Conservation (phyloP, 2,888 invertebrate genomes). For the Syritta pipiens region DNA sequence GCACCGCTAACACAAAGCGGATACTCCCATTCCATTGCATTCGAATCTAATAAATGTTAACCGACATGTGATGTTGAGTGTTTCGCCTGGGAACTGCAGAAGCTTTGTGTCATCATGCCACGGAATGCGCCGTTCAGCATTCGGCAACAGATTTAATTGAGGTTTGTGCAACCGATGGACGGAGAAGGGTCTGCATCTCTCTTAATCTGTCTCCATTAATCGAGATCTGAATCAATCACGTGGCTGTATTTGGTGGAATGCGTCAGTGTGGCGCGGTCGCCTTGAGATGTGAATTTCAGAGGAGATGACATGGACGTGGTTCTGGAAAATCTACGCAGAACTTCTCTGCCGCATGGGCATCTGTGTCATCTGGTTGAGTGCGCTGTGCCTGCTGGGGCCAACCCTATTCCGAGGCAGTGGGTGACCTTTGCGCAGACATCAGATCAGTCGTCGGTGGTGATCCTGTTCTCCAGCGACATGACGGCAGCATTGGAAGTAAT, state of each 20-base stretch:
- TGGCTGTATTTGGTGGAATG: constrained; percentile 20
- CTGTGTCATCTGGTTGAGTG: constrained; percentile 62
- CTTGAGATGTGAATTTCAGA: constrained; percentile 44
- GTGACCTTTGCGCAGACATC: constrained; percentile 62
- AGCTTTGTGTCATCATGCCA: constrained; percentile 48
- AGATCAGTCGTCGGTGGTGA: constrained; percentile 53
- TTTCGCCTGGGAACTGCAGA: constrained; percentile 51
- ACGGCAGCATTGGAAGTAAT: constrained; percentile 65
- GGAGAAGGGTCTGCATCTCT: constrained; percentile 45
- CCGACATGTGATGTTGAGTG: constrained; percentile 48
- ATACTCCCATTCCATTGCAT: constrained; percentile 61
- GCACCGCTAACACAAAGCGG: constrained; percentile 31
- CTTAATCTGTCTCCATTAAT: constrained; percentile 32
- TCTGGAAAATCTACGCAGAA: constrained; percentile 20
- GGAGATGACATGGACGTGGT: constrained; percentile 23
- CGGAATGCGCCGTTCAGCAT: constrained; percentile 45
- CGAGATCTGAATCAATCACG: constrained; percentile 46
- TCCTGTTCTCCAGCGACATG: constrained; percentile 59
- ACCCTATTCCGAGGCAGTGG: constrained; percentile 39
- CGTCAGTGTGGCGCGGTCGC: constrained; percentile 32
- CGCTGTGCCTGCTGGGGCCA: constrained; percentile 32
- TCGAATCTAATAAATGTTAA: constrained; percentile 59
- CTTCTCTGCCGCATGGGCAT: constrained; percentile 36
- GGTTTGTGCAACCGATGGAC: constrained; percentile 16
- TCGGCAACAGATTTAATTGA: constrained; percentile 41